Base-by-base conservation (phyloP, 2,113 vertebrate species). In the Ramphastos sulfuratus region DNA sequence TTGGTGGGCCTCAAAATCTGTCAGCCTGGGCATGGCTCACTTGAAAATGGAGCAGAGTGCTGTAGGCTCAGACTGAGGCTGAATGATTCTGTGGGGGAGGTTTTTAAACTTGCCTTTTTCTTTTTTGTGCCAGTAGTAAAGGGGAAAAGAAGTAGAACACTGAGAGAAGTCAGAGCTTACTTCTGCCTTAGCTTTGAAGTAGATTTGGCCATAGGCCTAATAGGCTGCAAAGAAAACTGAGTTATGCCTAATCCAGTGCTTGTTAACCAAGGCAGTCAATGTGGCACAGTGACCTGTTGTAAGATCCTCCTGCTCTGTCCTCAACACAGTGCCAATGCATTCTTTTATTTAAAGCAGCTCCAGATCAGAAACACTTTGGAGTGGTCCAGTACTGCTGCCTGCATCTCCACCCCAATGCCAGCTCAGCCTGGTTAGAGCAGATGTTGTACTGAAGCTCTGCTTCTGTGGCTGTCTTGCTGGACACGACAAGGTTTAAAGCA, bases 401-500 rank as follows among this genome's bases (percentile, higher is more conserved):
- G 10, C 80, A 56, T 83, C 61, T 87, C 64, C 5, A 1, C 82
- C 27, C n/a, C 70, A 55, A 37, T 63, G 42, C 8, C 54, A 74
- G 20, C 48, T 90, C 56, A 77, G 28, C 44, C 74, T 71, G 88
- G 31, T 85, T 74, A 23, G 87, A 76, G 33, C 71, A 35, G 50
- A n/a, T 50, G 28, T 86, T 83, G 64, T 39, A 19, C 60, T 85
- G 37, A 48, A 90, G 24, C 35, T 7, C 64, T 80, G 27, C 0
- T 83, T 90, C 88, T 89, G 31, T 71, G 48, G 84, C 70, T 93
- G 95, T 95, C 90, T 96, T 93, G 61, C 89, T 96, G 95, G 79
- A 91, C 96, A 95, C 95, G 96, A 96, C 94, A 96, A 96, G 64
- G 71, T 87, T 90, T 91, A 59, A 82, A 92, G 69, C 39, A 56